Evolutionary conservation across 2,888 invertebrate species (phyloP), one percentile per base, ranked within the genome.

Genomic region (Coenonympha glycerion): DNA sequence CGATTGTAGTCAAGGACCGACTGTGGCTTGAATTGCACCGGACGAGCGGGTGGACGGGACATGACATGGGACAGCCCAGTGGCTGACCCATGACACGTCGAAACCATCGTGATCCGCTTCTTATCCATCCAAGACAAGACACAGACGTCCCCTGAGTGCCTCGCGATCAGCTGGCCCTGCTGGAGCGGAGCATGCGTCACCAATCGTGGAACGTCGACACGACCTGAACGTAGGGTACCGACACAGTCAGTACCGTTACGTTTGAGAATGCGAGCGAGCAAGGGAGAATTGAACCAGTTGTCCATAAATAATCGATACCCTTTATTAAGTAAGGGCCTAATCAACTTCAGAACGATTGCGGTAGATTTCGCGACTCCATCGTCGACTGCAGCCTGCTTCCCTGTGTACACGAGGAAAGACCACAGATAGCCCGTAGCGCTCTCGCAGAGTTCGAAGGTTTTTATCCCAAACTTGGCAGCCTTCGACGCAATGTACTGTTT

Each of bases 391-490:
- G n/a, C 2, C 6, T 5, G 8, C 13, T 28, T 30, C 3, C 41
- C 30, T n/a, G 15, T 19, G 15, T 55, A 48, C 3, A 57, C 44
- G n/a, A 22, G 6, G 28, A 57, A 41, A 28, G 18, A 26, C 55
- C 57, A 57, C n/a, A 57, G 41, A 39, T 57, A 57, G 3, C 52
- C 57, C n/a, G 31, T 49, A 1, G 36, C 31, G 6, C 50, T 47
- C 13, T 56, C 56, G 36, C 53, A 53, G 9, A 56, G 18, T 42
- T 56, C 56, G 22, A 45, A 53, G 19, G 45, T 48, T 46, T 51
- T 53, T 3, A 53, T 39, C 1, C 56, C 56, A 3, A 48, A 50
- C 42, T 46, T 31, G 2, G 52, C 56, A 8, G 47, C 34, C n/a
- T 47, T 49, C 6, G 13, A 13, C 3, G 6, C 1, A 15, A 39